phyloP scores from a whole-genome alignment of 2,888 invertebrate species.

The Halocaridina rubra region DNA sequence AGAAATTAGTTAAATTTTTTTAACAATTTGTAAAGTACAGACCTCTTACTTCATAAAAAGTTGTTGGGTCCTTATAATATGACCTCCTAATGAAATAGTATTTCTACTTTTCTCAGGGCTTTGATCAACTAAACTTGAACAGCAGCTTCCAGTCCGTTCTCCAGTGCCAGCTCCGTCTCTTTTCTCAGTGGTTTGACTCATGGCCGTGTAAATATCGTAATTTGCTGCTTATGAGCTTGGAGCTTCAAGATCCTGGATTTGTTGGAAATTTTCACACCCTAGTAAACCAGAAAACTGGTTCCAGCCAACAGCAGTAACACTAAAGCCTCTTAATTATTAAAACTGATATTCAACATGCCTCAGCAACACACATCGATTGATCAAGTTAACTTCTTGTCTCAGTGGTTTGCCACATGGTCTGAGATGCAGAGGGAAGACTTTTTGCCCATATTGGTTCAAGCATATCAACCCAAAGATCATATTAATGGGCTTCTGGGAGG shows the following conservation, averaged over 20 bases:
- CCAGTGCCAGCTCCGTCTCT: slow-evolving; percentile 69
- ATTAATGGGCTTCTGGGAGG: slow-evolving; percentile 81
- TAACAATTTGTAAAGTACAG: too few relatives aligned
- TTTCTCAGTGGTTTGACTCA: slow-evolving; percentile 68
- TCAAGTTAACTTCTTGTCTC: slow-evolving; percentile 83
- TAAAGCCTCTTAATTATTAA: too few relatives aligned
- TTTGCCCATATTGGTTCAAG: slow-evolving; percentile 79
- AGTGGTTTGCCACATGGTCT: slow-evolving; percentile 92
- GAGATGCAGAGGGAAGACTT: slow-evolving; percentile 89
- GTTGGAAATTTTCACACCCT: slow-evolving; percentile 40
- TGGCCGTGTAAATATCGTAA: slow-evolving; percentile 66
- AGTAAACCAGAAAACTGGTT: slow-evolving; percentile 16
- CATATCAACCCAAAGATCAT: slow-evolving; percentile 74
- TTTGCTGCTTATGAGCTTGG: slow-evolving; percentile 33
- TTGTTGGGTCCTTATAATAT: too few relatives aligned
- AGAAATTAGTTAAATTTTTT: too few relatives aligned
- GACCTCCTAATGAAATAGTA: too few relatives aligned
- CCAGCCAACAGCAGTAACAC: too few relatives aligned
- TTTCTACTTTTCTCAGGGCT: slow-evolving; percentile 29
- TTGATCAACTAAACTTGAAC: slow-evolving; percentile 49
- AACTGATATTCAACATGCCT: slow-evolving; percentile 44
- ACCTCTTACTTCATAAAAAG: too few relatives aligned
- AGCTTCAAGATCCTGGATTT: slow-evolving; percentile 42
- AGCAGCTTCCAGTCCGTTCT: slow-evolving; percentile 69
- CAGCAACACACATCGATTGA: slow-evolving; percentile 46